Base-by-base conservation (phyloP, 2,113 vertebrate genomes). In the Catharus fuscescens region DNA sequence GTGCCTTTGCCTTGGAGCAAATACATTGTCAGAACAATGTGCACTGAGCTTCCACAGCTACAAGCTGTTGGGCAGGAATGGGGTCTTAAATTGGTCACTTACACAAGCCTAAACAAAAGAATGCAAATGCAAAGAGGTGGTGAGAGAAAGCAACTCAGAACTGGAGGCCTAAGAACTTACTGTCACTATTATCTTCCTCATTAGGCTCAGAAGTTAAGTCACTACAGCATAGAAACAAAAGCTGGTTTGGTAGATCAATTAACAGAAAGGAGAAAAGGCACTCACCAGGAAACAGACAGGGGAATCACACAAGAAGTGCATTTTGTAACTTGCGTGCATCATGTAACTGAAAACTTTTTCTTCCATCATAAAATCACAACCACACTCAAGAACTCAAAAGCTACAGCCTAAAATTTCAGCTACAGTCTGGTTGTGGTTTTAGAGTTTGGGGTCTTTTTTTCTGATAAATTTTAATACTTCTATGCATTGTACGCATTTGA, bases 21-120 rank as follows among this genome's bases (percentile, higher is more conserved):
- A 80, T 6, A 29, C 8, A n/a, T 3, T n/a, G 8, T 66, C 79
- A 74, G 54, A 82, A 42, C 1, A 4, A 77, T 14, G 50, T 52
- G 18, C 47, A 47, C 21, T 0, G 0, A 45, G 12, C n/a, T 2
- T 1, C 42, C 54, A 77, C 10, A 77, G 31, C n/a, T 54, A 31
- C 15, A 66, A 62, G 60, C 0, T 73, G 31, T n/a, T 74, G 15
- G 10, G 31, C 53, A 77, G 16, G 31, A 86, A 84, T 47, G 17
- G 85, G 44, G 12, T 65, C 32, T 71, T 47, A 67, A 91, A 83
- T 25, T 28, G 9, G 0, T 74, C 74, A 67, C 10, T 77, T 29
- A 70, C 10, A 50, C 3, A 70, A 73, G 18, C 1, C 4, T 18
- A 80, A 77, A 80, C 44, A 38, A 45, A 79, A 72, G 8, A 85